These are phyloP conservation scores for Parapsyche elsis DNA, from an alignment of 1,140 invertebrate genomes.

Conservation along the genomic window DNA sequence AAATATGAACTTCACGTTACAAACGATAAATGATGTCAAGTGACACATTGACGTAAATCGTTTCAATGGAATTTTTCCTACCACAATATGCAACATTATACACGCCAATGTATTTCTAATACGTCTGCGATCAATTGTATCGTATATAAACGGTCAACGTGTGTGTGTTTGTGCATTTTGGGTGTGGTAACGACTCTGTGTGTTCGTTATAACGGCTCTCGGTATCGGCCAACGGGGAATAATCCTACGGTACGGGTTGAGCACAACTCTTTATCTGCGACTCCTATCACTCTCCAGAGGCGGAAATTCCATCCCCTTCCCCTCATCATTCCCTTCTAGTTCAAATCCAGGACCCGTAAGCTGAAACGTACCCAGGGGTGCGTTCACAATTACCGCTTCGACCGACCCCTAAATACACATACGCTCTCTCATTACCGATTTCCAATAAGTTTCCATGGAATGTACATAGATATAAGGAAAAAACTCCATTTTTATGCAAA, in stretches of 20 bases:
- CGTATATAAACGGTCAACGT: neutral
- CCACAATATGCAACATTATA: neutral
- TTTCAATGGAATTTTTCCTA: too few relatives aligned
- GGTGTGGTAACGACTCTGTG: neutral
- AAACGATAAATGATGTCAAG: too few relatives aligned
- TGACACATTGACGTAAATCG: too few relatives aligned
- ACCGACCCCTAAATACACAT: slow-evolving; percentile 8
- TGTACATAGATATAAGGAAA: too few relatives aligned
- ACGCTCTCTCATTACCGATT: neutral
- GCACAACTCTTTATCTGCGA: slow-evolving; percentile 32
- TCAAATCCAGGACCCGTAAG: neutral
- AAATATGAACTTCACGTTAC: too few relatives aligned
- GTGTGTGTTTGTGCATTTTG: neutral
- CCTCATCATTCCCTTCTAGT: too few relatives aligned
- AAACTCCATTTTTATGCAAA: too few relatives aligned
- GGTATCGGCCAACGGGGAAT: slow-evolving; percentile 28
- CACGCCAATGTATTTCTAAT: neutral
- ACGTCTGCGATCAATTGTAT: too few relatives aligned
- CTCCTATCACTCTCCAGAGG: slow-evolving; percentile 36
- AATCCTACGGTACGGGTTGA: slow-evolving; percentile 3
- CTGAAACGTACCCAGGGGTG: slow-evolving; percentile 1
- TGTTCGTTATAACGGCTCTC: slow-evolving; percentile 22
- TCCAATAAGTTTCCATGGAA: neutral
- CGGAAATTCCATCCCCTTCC: neutral
- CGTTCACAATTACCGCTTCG: neutral